Base-by-base conservation (phyloP, 2,113 vertebrate genomes). In the Misgurnus mizolepis region DNA sequence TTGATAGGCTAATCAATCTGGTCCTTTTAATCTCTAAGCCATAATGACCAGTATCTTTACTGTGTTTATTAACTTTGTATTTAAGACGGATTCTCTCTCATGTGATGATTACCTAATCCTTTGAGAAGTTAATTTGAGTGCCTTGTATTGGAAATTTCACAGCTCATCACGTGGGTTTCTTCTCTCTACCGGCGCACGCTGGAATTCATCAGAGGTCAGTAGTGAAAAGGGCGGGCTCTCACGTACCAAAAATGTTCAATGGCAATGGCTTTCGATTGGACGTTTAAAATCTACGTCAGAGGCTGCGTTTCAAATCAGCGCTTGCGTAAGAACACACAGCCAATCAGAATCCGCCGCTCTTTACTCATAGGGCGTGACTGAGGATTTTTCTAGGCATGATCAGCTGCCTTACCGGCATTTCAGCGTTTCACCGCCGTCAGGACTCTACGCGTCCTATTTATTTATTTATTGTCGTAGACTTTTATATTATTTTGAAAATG, bases 401-500 rank as follows among this genome's bases (percentile, higher is more conserved):
- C 89, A 86, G 67, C 14, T 71, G 84, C 69, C 56, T 11, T 0
- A 82, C 90, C 91, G 92, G 93, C 90, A 86, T 93, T 94, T 92
- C 90, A 88, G 78, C 56, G 22, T 76, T 14, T 12, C 41, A 15
- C 45, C 0, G 70, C 1, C 22, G 2, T 7, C 0, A 0, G 0
- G 0, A 4, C 4, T 9, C 4, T 11, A 14, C 14, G 10, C 65
- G 22, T 62, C 1, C 0, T 90, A 90, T 91, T 89, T 87, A 85
- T 85, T 84, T 91, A 92, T 91, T 91, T 88, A 89, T 89, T 89
- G 60, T 86, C 11, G 74, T 4, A 80, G n/a, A 56, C 75, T 82
- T 80, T 86, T 88, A 85, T 72, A 85, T 72, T 84, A 58, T 39
- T 47, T 43, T 62, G 3, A 56, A 80, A 62, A 99, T 99, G 97